Conservation (phyloP, 2,888 invertebrate species). For the Aporophyla nigra region DNA sequence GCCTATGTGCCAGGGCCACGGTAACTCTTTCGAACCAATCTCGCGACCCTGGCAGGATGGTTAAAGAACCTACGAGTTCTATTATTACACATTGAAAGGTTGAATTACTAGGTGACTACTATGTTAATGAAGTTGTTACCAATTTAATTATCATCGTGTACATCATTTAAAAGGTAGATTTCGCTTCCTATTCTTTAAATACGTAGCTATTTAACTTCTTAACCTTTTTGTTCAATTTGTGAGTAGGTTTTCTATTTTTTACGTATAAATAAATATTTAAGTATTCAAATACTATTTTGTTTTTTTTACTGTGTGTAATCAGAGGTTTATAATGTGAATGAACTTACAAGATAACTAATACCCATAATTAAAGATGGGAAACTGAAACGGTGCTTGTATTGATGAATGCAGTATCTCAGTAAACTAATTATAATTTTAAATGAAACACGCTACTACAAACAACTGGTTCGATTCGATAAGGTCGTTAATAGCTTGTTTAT, state of each 20-base stretch:
- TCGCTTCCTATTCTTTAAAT: not conserved
- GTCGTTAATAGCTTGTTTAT: conserved; percentile 11
- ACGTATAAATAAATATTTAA: not conserved
- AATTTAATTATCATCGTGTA: conserved; percentile 1
- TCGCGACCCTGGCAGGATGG: no score
- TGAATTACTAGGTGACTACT: conserved; percentile 18
- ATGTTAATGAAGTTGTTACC: conserved; percentile 1
- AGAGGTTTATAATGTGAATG: not conserved
- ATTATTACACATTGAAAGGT: not conserved
- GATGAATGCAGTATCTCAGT: conserved; percentile 8
- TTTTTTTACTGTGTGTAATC: not conserved
- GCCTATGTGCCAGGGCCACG: no score
- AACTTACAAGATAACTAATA: not conserved
- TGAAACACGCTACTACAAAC: conserved; percentile 8
- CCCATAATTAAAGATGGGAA: not conserved
- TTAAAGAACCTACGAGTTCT: not conserved
- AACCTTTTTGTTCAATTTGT: conserved; percentile 6
- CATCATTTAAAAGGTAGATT: not conserved
- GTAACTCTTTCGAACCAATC: no score
- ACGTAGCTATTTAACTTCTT: not conserved
- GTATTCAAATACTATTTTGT: not conserved
- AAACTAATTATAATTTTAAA: conserved; percentile 12
- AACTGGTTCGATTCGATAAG: conserved; percentile 9
- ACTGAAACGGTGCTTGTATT: not conserved
- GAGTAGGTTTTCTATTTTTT: not conserved